phyloP scores from a whole-genome alignment of 35 echinoderm and acorn worm species.

The Ophioderma brevispina region DNA sequence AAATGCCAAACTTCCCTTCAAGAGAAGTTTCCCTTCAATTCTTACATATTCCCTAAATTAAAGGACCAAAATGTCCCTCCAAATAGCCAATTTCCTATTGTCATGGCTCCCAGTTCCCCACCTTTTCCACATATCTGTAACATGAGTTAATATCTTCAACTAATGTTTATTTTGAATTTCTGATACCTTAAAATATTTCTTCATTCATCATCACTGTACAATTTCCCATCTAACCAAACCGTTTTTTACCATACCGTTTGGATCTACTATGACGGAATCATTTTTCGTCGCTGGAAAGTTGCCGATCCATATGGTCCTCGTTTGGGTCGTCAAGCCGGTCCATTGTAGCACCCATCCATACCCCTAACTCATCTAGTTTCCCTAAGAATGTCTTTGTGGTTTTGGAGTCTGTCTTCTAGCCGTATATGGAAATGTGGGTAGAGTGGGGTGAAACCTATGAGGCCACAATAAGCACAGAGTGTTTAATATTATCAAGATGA shows the following conservation, averaged over 20 bases:
- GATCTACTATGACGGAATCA: constrained; percentile 78
- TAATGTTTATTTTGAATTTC: too few relatives aligned
- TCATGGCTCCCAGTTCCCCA: too few relatives aligned
- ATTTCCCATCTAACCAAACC: too few relatives aligned
- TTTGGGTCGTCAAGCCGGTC: constrained; percentile 73
- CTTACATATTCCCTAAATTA: too few relatives aligned
- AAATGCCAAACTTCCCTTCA: too few relatives aligned
- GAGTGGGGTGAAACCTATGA: constrained; percentile 43
- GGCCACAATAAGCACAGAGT: background rate
- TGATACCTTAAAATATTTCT: too few relatives aligned
- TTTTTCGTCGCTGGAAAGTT: constrained; percentile 71
- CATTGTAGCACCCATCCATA: constrained; percentile 74
- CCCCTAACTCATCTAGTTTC: constrained; percentile 60
- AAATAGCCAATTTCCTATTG: too few relatives aligned
- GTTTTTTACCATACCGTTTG: constrained; percentile 46
- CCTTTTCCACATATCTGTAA: too few relatives aligned
- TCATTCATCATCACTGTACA: too few relatives aligned
- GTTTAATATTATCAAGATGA: background rate
- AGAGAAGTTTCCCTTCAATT: too few relatives aligned
- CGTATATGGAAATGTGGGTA: constrained; percentile 60
- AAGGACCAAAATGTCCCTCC: too few relatives aligned
- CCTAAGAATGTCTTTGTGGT: constrained; percentile 57
- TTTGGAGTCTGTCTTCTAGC: constrained; percentile 66
- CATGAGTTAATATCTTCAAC: too few relatives aligned
- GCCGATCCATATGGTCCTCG: constrained; percentile 67